Evolutionary conservation across 2,888 invertebrate genomes (phyloP).

Genomic region (Lysandra bellargus): DNA sequence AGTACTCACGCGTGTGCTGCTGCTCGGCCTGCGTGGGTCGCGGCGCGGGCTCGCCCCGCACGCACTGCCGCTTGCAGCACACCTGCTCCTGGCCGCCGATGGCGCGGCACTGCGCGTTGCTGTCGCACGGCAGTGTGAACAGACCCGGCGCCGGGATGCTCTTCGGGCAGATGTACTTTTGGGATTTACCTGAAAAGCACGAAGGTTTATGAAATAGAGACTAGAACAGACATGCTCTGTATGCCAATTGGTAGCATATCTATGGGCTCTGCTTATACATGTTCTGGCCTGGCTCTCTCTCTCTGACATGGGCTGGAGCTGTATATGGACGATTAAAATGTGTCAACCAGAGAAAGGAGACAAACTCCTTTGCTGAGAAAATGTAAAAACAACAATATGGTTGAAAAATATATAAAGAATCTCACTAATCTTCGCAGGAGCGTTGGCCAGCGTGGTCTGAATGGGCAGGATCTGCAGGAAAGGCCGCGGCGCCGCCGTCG

Average conservation of each 20-base stretch:
- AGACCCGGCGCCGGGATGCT: conserved; percentile 60
- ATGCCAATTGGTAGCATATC: not conserved
- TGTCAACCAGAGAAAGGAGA: not conserved
- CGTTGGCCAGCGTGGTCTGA: conserved; percentile 52
- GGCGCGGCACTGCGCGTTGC: conserved; percentile 68
- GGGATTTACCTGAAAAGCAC: conserved; percentile 58
- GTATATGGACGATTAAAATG: too few species aligned
- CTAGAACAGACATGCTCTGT: not conserved
- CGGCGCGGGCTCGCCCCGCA: conserved; percentile 82
- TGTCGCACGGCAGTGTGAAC: conserved; percentile 73
- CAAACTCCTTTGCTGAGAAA: not conserved
- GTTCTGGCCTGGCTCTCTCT: too few species aligned
- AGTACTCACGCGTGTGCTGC: conserved; percentile 68
- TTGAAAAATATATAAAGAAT: conserved; percentile 13
- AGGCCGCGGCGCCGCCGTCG: conserved; percentile 56
- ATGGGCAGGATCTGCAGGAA: conserved; percentile 73
- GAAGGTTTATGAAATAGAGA: not conserved
- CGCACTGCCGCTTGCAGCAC: conserved; percentile 79
- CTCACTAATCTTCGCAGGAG: conserved; percentile 59
- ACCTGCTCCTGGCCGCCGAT: conserved; percentile 70
- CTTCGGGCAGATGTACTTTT: conserved; percentile 71
- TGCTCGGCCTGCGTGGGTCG: conserved; percentile 64
- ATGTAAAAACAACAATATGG: not conserved
- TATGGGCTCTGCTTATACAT: not conserved
- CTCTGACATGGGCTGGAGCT: too few species aligned